A percentile compares a stretch with the other conserved stretches of the same genome.
phyloP scores from a whole-genome alignment of 1,140 invertebrate species.

The Bombus pyrosoma region DNA sequence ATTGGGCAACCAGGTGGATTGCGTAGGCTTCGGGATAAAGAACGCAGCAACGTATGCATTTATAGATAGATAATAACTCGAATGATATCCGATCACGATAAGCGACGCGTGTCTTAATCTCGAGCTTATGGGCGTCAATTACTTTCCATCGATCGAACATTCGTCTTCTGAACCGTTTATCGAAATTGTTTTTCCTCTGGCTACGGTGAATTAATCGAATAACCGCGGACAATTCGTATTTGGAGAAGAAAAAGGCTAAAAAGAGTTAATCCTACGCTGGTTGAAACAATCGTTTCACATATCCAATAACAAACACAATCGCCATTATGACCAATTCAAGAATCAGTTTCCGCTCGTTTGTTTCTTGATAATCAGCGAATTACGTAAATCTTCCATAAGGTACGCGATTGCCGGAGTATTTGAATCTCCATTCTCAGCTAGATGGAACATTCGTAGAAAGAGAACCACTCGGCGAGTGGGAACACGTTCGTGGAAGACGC shows the following conservation, averaged over 20 bases:
- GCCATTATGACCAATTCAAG: background rate
- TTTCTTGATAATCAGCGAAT: background rate
- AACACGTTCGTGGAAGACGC: background rate
- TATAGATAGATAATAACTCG: background rate
- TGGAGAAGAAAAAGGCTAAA: no score
- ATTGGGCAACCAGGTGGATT: constrained; percentile 7
- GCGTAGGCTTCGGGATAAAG: background rate
- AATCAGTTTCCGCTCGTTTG: background rate
- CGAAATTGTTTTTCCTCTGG: background rate
- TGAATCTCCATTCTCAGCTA: background rate
- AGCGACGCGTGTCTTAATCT: background rate
- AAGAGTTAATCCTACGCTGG: no score
- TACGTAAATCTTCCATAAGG: constrained; percentile 16
- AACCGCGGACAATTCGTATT: background rate
- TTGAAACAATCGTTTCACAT: background rate
- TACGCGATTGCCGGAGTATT: background rate
- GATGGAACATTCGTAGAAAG: background rate
- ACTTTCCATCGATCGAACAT: background rate
- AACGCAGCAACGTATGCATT: background rate
- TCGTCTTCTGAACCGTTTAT: background rate
- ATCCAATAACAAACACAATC: background rate
- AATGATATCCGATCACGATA: background rate
- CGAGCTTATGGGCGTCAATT: background rate
- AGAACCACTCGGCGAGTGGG: background rate
- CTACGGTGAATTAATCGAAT: background rate